Percentiles rank a stretch among this genome's conserved stretches.
phyloP scores from a whole-genome alignment of 2,888 invertebrate species.

The Dicyrtomina minuta region DNA sequence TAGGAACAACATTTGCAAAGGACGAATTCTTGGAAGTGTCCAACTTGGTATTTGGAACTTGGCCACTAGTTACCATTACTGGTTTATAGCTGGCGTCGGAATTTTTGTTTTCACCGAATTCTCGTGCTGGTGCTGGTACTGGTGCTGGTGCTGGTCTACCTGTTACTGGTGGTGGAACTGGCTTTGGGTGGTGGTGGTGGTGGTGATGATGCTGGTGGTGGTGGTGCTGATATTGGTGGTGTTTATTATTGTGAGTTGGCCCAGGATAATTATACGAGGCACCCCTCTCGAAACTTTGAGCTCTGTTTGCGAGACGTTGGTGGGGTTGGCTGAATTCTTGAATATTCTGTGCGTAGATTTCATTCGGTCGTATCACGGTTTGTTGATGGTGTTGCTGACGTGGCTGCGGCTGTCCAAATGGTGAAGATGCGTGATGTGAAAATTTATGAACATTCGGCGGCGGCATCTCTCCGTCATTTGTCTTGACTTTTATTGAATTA shows the following conservation, averaged over 20 bases:
- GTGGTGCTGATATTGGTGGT: too few relatives aligned
- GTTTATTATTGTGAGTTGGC: neutral
- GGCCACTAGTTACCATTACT: conserved; percentile 1
- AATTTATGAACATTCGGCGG: conserved; percentile 29
- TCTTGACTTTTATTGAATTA: conserved; percentile 11
- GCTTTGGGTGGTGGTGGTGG: conserved; percentile 10
- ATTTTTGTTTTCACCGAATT: conserved; percentile 25
- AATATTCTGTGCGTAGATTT: conserved; percentile 2
- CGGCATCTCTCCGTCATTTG: conserved; percentile 25
- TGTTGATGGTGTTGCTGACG: too few relatives aligned
- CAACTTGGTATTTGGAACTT: conserved; percentile 18
- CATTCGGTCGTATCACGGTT: conserved; percentile 4
- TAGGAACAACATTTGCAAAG: conserved; percentile 23
- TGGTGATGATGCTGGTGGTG: too few relatives aligned
- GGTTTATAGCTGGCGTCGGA: conserved; percentile 23
- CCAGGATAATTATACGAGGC: too few relatives aligned
- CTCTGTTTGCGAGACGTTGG: conserved; percentile 9
- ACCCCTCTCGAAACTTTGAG: neutral
- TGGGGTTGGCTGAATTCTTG: neutral
- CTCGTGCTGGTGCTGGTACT: too few relatives aligned
- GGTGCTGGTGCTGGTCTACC: too few relatives aligned
- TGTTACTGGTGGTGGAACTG: too few relatives aligned
- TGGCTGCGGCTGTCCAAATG: conserved; percentile 1
- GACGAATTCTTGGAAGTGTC: conserved; percentile 23
- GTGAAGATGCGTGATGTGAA: conserved; percentile 13